Base-by-base conservation (phyloP, 2,113 vertebrate genomes). In the Solenodon paradoxus region DNA sequence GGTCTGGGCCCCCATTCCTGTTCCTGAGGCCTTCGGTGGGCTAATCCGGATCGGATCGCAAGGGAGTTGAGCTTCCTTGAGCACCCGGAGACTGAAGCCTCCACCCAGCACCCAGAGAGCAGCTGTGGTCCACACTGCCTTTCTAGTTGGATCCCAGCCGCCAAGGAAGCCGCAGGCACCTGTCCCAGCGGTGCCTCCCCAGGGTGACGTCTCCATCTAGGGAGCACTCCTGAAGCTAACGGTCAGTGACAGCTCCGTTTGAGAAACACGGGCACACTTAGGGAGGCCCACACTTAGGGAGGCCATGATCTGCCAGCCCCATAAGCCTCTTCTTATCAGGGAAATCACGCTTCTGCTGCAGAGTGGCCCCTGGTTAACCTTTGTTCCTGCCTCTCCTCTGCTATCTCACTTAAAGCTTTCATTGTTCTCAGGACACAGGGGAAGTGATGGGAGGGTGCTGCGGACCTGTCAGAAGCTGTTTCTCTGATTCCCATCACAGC, bases 171-270 rank as follows among this genome's bases (percentile, higher is more conserved):
- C 20, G 47, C 96, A 28, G 28, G 61, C 64, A 0, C 49, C 94
- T 74, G 94, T 96, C 69, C n/a, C 32, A 71, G 6, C 74, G 11
- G 53, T 26, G 84, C 71, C 85, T 94, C 97, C 38, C 66, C 1
- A 6, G 93, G 93, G 72, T 85, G 88, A 92, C 72, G 32, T 66
- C 0, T 69, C 95, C 88, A 69, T 95, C 75, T 87, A 35, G 90
- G 57, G 38, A 80, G 95, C 0, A 8, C 45, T 84, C n/a, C 9
- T 80, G 97, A 92, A 51, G 82, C 96, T 98, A 89, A 98, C 92
- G 78, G 92, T 71, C 97, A 88, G 0, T 79, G 98, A 96, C 98
- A 98, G 97, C 68, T 94, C 42, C 85, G 47, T 97, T 97, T 97
- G 91, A 95, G 92, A 97, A 95, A 97, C 97, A 24, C 85, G 45